Evolutionary conservation across 2,888 invertebrate species (phyloP).

Genomic region (Drosophila melanosoma): DNA sequence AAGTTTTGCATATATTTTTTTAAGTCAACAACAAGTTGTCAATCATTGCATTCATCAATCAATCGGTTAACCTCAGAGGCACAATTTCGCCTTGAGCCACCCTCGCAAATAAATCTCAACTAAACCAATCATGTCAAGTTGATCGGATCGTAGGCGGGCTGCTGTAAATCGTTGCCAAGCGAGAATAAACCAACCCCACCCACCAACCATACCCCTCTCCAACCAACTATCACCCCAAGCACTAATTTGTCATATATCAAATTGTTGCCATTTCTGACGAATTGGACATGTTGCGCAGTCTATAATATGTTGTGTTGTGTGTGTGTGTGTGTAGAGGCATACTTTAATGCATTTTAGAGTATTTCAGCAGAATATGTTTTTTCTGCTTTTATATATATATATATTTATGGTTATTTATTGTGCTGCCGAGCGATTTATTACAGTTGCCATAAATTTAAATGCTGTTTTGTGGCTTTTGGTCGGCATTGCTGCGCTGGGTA

Average conservation of each 20-base stretch:
- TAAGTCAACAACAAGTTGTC: not conserved
- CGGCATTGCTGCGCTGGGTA: constrained; percentile 38
- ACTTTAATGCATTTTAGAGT: constrained; percentile 52
- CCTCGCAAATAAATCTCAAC: constrained; percentile 58
- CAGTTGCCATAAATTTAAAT: constrained; percentile 72
- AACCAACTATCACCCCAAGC: fast-evolving
- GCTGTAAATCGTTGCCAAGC: constrained; percentile 51
- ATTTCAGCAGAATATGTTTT: constrained; percentile 24
- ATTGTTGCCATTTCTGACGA: constrained; percentile 6
- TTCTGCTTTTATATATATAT: not conserved
- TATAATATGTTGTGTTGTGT: not conserved
- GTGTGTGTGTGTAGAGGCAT: not conserved
- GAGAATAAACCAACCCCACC: not conserved
- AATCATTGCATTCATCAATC: constrained; percentile 7
- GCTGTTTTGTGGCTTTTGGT: constrained; percentile 4
- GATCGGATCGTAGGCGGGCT: constrained; percentile 44
- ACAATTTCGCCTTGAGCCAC: constrained; percentile 5
- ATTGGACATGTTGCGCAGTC: constrained; percentile 18
- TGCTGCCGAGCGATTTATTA: constrained; percentile 58
- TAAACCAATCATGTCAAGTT: constrained; percentile 74
- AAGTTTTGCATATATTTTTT: not conserved
- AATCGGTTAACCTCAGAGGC: constrained; percentile 2
- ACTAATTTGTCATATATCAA: constrained; percentile 3
- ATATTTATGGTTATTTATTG: constrained; percentile 26
- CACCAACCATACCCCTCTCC: not conserved